Evolutionary conservation across 2,888 invertebrate species (phyloP).

Genomic region (Gymnocheta viridis): DNA sequence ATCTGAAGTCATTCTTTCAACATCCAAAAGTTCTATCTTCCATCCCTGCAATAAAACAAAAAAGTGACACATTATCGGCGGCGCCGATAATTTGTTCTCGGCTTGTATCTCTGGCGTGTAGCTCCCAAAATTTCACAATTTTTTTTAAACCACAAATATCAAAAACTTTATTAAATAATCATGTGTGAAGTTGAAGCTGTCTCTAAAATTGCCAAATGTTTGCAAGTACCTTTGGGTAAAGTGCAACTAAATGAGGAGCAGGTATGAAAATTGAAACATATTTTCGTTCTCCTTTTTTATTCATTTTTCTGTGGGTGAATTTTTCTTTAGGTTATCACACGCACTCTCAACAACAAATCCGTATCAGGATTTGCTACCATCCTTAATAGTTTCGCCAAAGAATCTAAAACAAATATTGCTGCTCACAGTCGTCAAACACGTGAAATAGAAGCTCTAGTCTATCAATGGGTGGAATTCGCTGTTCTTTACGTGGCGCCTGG

Average conservation of each 20-base stretch:
- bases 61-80: too few species aligned
- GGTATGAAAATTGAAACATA: constrained; percentile 69
- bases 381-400: constrained; percentile 82
- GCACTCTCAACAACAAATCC: constrained; percentile 81
- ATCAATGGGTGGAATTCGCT: constrained; percentile 88
- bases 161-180: too few species aligned
- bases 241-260: constrained; percentile 84
- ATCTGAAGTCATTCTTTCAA: too few species aligned
- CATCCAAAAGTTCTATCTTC: too few species aligned
- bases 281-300: constrained; percentile 27
- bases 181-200: constrained; percentile 81
- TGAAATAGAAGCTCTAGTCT: constrained; percentile 83
- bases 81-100: too few species aligned
- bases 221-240: constrained; percentile 83
- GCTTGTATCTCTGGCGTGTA: too few species aligned
- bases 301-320: background rate
- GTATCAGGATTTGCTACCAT: constrained; percentile 84
- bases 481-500: constrained; percentile 81
- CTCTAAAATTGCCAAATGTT: constrained; percentile 83
- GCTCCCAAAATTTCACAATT: too few species aligned
- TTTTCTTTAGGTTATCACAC: constrained; percentile 82
- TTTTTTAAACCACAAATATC: too few species aligned
- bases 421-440: constrained; percentile 76
- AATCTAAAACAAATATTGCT: constrained; percentile 80
- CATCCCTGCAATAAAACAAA: too few species aligned